Evolutionary conservation across 2,113 vertebrate species (phyloP).

Genomic region (Ictalurus punctatus): DNA sequence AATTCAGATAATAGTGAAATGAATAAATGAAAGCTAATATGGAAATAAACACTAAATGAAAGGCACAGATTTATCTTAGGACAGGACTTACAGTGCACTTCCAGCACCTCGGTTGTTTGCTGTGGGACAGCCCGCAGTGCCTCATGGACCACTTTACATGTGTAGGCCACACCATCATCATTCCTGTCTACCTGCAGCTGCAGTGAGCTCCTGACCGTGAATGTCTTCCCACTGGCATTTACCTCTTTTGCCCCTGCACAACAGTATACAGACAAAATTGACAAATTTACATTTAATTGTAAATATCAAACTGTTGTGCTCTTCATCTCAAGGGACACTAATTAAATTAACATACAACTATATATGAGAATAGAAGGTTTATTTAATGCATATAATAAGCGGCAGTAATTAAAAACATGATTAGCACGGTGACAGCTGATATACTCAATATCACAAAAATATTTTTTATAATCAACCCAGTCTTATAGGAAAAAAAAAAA

Average conservation of each 20-base stretch:
- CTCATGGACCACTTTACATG: constrained; percentile 95
- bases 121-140: constrained; percentile 86
- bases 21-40: background rate
- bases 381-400: background rate
- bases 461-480: background rate
- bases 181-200: constrained; percentile 88
- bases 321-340: background rate
- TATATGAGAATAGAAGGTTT: background rate
- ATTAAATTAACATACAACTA: background rate
- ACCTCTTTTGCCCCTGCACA: constrained; percentile 90
- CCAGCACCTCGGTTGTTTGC: constrained; percentile 91
- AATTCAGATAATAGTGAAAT: background rate
- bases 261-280: constrained; percentile 30
- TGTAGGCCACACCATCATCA: constrained; percentile 90
- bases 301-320: background rate
- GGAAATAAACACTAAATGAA: background rate
- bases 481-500: too few species aligned
- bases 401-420: background rate
- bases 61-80: background rate
- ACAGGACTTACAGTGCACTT: constrained; percentile 96
- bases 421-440: background rate
- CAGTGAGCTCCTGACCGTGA: constrained; percentile 91
- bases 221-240: constrained; percentile 91
- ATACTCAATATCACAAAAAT: background rate
- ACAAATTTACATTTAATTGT: background rate